Evolutionary conservation across 2,797 vertebrate species (phyloP).

Genomic region (Smutsia temminckii): DNA sequence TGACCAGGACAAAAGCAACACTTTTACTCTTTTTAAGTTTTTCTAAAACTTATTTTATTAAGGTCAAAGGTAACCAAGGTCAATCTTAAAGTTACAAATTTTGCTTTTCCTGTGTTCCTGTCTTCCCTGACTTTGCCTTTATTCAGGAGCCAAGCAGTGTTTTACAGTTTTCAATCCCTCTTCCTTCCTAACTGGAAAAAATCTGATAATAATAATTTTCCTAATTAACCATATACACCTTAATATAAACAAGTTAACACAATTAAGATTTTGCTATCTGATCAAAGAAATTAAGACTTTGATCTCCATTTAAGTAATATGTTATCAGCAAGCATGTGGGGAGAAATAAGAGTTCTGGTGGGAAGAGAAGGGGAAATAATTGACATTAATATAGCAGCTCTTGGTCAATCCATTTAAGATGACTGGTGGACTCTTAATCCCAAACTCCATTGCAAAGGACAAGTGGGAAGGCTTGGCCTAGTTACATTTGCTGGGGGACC

Average conservation of each 20-base stretch:
- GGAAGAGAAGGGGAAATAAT: background rate
- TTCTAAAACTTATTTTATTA: background rate
- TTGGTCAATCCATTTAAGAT: background rate
- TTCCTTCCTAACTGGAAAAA: slow-evolving; percentile 11
- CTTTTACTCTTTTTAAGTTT: background rate
- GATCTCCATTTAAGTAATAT: slow-evolving; percentile 7
- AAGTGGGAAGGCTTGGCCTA: background rate
- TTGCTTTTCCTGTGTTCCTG: background rate
- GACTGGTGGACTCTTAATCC: background rate
- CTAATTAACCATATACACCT: slow-evolving; percentile 26
- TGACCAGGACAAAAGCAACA: background rate
- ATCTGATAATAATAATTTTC: slow-evolving; percentile 45
- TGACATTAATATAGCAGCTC: background rate
- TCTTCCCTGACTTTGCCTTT: slow-evolving; percentile 16
- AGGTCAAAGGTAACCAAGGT: background rate
- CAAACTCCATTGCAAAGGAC: background rate
- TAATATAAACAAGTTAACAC: slow-evolving; percentile 49
- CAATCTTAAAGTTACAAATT: slow-evolving; percentile 27
- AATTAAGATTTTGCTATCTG: slow-evolving; percentile 51
- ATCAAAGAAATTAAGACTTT: slow-evolving; percentile 46
- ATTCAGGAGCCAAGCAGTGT: background rate
- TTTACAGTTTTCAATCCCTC: slow-evolving; percentile 24
- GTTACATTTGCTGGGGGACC: background rate
- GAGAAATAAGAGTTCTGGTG: background rate
- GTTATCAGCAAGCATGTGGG: background rate